phyloP scores from a whole-genome alignment of 2,888 invertebrate species.

The Elgonia sp. region DNA sequence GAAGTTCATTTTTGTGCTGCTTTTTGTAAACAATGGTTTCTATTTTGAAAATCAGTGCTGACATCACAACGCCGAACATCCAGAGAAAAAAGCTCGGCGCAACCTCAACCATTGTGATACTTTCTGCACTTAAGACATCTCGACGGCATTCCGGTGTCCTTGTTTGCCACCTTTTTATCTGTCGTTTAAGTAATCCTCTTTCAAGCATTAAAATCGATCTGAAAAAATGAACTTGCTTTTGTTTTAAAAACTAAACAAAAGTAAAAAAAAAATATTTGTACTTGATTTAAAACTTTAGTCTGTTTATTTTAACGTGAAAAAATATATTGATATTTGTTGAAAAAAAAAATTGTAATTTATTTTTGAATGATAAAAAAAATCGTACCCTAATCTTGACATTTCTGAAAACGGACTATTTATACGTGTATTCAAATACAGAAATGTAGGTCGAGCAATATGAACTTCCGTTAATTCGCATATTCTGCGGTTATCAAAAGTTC shows the following conservation, averaged over 20 bases:
- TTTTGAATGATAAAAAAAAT: too few relatives aligned
- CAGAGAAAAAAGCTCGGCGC: slow-evolving; percentile 82
- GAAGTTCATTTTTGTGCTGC: background rate
- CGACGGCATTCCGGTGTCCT: slow-evolving; percentile 82
- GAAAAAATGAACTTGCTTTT: background rate
- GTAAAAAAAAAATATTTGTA: background rate
- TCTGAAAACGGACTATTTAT: slow-evolving; percentile 83
- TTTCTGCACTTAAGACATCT: slow-evolving; percentile 80
- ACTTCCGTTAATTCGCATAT: slow-evolving; percentile 84
- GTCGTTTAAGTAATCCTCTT: slow-evolving; percentile 81
- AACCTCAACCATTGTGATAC: slow-evolving; percentile 82
- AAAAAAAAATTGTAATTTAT: too few relatives aligned
- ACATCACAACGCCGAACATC: slow-evolving; percentile 77
- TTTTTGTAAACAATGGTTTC: slow-evolving; percentile 60
- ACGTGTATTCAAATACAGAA: slow-evolving; percentile 76
- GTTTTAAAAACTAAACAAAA: background rate
- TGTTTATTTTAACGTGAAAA: too few relatives aligned
- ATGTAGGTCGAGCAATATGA: slow-evolving; percentile 78
- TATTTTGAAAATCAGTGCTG: slow-evolving; percentile 76
- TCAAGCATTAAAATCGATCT: slow-evolving; percentile 66
- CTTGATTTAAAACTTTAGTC: too few relatives aligned
- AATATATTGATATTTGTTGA: too few relatives aligned
- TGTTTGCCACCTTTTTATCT: slow-evolving; percentile 82
- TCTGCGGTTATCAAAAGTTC: slow-evolving; percentile 81
- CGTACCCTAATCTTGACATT: slow-evolving; percentile 83